These are phyloP conservation scores for Parus major DNA, from an alignment of 2,113 vertebrate genomes.

Conservation along the genomic window DNA sequence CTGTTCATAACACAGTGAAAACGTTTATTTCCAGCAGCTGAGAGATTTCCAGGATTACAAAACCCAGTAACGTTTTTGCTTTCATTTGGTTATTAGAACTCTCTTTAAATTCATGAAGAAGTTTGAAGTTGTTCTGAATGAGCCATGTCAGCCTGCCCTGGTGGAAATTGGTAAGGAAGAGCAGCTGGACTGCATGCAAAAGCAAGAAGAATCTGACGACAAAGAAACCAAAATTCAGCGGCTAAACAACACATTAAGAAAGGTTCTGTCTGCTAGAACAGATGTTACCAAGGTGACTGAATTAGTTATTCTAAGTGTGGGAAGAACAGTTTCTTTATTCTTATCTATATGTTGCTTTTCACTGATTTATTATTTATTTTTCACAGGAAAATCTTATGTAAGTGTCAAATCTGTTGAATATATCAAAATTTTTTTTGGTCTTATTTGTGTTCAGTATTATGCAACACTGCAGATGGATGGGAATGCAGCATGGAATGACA, in stretches of 20 bases:
- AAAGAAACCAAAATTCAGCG: conserved; percentile 77
- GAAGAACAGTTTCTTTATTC: background rate
- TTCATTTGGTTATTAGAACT: conserved; percentile 76
- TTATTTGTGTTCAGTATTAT: background rate
- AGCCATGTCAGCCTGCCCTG: conserved; percentile 81
- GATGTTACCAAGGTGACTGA: conserved; percentile 70
- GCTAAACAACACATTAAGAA: conserved; percentile 78
- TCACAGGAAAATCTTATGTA: background rate
- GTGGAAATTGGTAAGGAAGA: conserved; percentile 80
- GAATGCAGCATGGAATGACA: background rate
- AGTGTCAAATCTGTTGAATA: background rate
- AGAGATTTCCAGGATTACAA: background rate
- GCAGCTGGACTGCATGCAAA: conserved; percentile 73
- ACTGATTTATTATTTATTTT: background rate
- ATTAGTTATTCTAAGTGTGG: background rate
- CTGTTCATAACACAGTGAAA: background rate
- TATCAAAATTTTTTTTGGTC: background rate
- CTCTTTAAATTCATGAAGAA: conserved; percentile 97
- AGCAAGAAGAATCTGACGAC: conserved; percentile 37
- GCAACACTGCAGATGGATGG: background rate
- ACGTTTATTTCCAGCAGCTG: background rate
- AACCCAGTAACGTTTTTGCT: background rate
- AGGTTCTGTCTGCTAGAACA: conserved; percentile 68
- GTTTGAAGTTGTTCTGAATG: conserved; percentile 83
- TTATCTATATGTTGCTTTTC: background rate